Percentiles rank a stretch among this genome's conserved stretches.
Conservation (phyloP, 2,113 vertebrate species). For the Sinocyclocheilus anshuiensis region DNA sequence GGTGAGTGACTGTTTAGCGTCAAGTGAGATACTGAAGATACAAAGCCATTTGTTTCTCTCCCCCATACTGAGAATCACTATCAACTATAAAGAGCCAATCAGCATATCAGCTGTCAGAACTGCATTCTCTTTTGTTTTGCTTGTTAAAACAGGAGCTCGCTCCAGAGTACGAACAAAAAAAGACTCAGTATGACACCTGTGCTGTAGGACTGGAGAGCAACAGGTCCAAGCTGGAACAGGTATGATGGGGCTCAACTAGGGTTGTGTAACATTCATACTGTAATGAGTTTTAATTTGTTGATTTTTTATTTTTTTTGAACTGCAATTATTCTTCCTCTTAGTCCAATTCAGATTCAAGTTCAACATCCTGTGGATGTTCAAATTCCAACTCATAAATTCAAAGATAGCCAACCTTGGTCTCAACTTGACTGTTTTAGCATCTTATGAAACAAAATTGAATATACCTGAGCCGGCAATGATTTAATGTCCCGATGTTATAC, state of each 20-base stretch:
- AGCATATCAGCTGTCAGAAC: conserved; percentile 53
- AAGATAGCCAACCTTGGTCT: not conserved
- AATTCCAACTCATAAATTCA: not conserved
- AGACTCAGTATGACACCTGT: conserved; percentile 90
- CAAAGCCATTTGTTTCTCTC: conserved; percentile 33
- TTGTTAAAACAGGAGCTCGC: conserved; percentile 82
- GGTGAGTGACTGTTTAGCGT: conserved; percentile 69
- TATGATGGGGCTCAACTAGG: conserved; percentile 59
- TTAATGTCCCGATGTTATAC: conserved; percentile 38
- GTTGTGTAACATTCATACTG: not conserved
- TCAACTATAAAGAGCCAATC: conserved; percentile 10
- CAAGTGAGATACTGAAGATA: not conserved
- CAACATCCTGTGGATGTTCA: not conserved
- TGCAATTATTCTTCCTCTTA: not conserved
- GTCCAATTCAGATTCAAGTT: not conserved
- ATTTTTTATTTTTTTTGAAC: too few species aligned
- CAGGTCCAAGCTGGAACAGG: conserved; percentile 91
- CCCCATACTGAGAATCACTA: not conserved
- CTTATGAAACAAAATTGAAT: not conserved
- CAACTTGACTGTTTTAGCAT: not conserved
- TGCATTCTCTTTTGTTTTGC: conserved; percentile 45
- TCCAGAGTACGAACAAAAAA: conserved; percentile 90
- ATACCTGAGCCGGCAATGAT: not conserved
- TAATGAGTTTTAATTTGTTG: not conserved
- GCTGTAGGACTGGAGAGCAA: conserved; percentile 93